Evolutionary conservation across 2,797 vertebrate genomes (phyloP), one percentile per base, ranked within the genome.

Genomic region (Alauda arvensis): DNA sequence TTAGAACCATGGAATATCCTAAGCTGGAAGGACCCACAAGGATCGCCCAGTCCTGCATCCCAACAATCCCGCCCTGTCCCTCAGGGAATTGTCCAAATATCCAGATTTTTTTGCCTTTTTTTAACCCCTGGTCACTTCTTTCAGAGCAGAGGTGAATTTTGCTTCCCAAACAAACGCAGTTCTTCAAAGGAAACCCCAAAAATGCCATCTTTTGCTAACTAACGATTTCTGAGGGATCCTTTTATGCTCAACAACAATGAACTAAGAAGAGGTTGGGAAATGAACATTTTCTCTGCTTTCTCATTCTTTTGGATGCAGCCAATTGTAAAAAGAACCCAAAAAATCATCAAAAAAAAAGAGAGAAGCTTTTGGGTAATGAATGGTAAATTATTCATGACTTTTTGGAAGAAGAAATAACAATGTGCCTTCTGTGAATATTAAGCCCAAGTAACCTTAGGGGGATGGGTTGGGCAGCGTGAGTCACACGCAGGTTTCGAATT

Each of bases 331-430:
- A 49, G 45, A 20, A 65, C n/a, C n/a, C n/a, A 37, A 34, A 56
- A 34, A 43, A 37, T 11, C 3, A 3, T 14, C 7, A 40, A 9
- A 20, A 40, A 70, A n/a, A 15, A 12, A 37, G 37, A 40, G 24
- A 37, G 37, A 40, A 26, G 14, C 26, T 34, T 74, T 90, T 46
- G 83, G 37, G 56, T 91, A 91, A 94, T 74, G 72, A 90, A 95
- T 85, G 81, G 85, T 95, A 96, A 96, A 87, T 92, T 95, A 95
- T 94, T 92, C 90, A 90, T 78, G 48, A 91, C 89, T 65, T 95
- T 95, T 95, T 76, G 92, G 85, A 94, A 70, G 80, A 56, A 45
- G 28, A 77, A 93, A 94, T 60, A 90, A 93, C 94, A 94, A 93
- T 91, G 93, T 94, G 80, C 83, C 80, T 87, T 96, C 85, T 87